Evolutionary conservation across 1,140 invertebrate genomes (phyloP).

Genomic region (Subanguina moxae): DNA sequence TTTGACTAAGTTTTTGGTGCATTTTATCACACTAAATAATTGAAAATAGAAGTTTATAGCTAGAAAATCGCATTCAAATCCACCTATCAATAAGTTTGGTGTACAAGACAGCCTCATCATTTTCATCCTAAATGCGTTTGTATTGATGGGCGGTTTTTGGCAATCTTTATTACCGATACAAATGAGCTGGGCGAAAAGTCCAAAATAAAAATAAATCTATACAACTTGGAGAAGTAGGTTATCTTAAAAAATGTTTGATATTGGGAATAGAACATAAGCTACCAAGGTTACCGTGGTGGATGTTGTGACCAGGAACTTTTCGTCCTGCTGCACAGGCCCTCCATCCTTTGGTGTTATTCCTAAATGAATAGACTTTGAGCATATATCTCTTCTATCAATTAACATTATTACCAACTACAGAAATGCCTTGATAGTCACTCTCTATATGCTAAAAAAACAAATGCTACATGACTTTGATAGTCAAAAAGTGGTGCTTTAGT

Average conservation of each 20-base stretch:
- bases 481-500: neutral
- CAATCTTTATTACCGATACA: conserved; percentile 65
- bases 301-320: conserved; percentile 10
- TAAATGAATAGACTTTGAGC: conserved; percentile 11
- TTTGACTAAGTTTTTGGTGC: conserved; percentile 67
- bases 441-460: conserved; percentile 7
- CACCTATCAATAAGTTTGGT: conserved; percentile 66
- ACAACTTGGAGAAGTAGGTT: conserved; percentile 37
- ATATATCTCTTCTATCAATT: neutral
- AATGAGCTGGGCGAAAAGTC: conserved; percentile 76
- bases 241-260: neutral
- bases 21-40: conserved; percentile 64
- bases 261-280: too few relatives aligned
- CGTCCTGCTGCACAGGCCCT: neutral
- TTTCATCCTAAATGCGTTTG: conserved; percentile 63
- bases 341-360: conserved; percentile 28
- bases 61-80: too few relatives aligned
- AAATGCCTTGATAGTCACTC: neutral
- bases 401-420: neutral
- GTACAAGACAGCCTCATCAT: conserved; percentile 68
- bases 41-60: too few relatives aligned
- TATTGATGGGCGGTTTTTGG: conserved; percentile 1
- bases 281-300: too few relatives aligned
- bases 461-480: neutral
- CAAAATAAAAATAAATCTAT: conserved; percentile 69